Percentiles rank a stretch among this genome's conserved stretches.
phyloP scores from a whole-genome alignment of 2,113 vertebrate species.

The Egretta garzetta region DNA sequence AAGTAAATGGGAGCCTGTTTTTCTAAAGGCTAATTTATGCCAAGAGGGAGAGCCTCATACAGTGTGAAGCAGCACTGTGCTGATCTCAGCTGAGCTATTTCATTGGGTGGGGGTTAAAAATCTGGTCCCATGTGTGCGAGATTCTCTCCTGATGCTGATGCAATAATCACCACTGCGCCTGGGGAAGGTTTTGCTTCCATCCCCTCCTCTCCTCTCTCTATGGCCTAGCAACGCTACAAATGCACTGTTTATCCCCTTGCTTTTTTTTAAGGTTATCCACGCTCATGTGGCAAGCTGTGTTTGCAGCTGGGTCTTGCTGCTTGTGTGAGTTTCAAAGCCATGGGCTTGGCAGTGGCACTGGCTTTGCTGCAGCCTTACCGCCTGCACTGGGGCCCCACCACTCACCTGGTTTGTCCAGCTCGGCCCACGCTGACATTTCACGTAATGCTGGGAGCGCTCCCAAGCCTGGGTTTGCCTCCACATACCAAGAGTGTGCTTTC shows the following conservation, averaged over 20 bases:
- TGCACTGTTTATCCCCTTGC: neutral
- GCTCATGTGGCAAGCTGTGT: neutral
- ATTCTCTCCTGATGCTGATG: neutral
- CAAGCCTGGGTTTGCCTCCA: neutral
- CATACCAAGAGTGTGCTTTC: neutral
- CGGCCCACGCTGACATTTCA: neutral
- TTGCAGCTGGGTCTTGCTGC: rapidly evolving
- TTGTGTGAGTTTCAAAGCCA: neutral
- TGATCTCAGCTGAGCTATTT: neutral
- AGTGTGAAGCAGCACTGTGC: neutral
- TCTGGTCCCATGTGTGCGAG: neutral
- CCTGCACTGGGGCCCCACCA: neutral
- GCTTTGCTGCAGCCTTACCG: neutral
- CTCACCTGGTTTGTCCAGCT: neutral
- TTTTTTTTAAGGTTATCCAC: neutral
- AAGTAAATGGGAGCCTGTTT: neutral
- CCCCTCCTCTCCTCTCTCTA: neutral
- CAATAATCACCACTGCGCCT: neutral
- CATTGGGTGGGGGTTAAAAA: neutral
- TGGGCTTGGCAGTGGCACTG: neutral
- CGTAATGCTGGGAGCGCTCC: neutral
- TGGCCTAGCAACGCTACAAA: neutral
- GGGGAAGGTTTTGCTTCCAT: neutral
- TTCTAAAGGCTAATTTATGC: neutral
- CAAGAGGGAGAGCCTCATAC: neutral